Base-by-base conservation (phyloP, 2,113 vertebrate genomes). In the Ranitomeya imitator region DNA sequence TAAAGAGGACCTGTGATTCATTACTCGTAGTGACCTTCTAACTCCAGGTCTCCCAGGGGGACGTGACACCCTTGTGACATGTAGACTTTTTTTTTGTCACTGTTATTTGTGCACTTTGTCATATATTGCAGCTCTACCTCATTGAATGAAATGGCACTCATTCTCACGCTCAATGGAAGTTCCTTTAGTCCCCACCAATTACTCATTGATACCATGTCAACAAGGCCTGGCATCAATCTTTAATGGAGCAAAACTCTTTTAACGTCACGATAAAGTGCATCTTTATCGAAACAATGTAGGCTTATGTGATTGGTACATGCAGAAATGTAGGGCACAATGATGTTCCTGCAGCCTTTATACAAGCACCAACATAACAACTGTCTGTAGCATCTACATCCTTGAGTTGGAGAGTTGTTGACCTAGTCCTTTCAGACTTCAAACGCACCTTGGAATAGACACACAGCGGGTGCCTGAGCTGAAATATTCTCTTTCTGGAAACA, bases 331-430 rank as follows among this genome's bases (percentile, higher is more conserved):
- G 73, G 8, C 73, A 76, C 18, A 55, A 19, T 21, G 57, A 79
- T 26, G 21, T n/a, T 79, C 77, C 11, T 7, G 21, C 77, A 57
- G 77, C 73, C 10, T 51, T 76, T 79, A 15, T 26, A 57, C 77
- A 79, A 57, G n/a, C 19, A 7, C 77, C 77, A 54, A 79, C 51
- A 55, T 79, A n/a, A 55, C 15, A 12, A 54, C 52, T 55, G 51
- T 79, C n/a, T 79, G 77, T 57, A 76, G 55, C 77, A 54, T 79
- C 57, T 79, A 55, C 51, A 79, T 54, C 10, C 76, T 78, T 54
- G 51, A n/a, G n/a, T 57, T 57, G 77, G 77, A n/a, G n/a, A 57
- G 51, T 79, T 55, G 52, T 23, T 54, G 77, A 79, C 51, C 77
- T 57, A 79, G 52, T 76, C 77, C 52, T 79, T 54, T 79, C 52